Percentiles rank a stretch among this genome's conserved stretches.
These are phyloP conservation scores for Pterois miles DNA, from an alignment of 2,797 vertebrate species.

Conservation along the genomic window DNA sequence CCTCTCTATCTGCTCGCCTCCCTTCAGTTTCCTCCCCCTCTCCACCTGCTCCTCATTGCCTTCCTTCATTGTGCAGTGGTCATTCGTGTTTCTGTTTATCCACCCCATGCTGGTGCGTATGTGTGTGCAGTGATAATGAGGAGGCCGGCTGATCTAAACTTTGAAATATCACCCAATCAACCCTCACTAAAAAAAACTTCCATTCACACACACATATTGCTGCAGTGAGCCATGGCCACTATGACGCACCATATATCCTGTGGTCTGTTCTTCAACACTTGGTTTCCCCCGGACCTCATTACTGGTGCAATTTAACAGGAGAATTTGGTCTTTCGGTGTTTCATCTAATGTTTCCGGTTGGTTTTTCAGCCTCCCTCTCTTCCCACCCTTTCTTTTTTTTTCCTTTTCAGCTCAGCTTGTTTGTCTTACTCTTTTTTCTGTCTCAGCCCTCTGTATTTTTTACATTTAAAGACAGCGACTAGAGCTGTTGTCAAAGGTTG, in stretches of 20 bases:
- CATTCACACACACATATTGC: constrained; percentile 10
- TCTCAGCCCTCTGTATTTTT: neutral
- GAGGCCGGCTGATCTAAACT: constrained; percentile 52
- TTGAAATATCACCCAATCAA: constrained; percentile 58
- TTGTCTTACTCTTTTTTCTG: neutral
- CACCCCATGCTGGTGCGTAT: neutral
- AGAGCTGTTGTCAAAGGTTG: neutral
- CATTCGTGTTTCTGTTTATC: constrained; percentile 58
- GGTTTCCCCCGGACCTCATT: constrained; percentile 62
- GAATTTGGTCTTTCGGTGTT: constrained; percentile 38
- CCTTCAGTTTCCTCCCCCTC: neutral
- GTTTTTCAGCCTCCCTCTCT: constrained; percentile 14
- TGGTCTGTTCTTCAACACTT: constrained; percentile 58
- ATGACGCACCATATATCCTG: constrained; percentile 51
- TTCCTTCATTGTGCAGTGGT: constrained; percentile 35
- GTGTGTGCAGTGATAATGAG: constrained; percentile 50
- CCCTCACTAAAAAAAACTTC: constrained; percentile 31
- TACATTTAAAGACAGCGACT: neutral
- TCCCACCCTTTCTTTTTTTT: constrained; percentile 4
- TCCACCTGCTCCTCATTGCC: constrained; percentile 10
- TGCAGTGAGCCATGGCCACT: constrained; percentile 18
- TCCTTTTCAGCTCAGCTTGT: neutral
- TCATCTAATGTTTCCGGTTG: constrained; percentile 24
- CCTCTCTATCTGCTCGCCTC: neutral
- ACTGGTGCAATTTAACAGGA: constrained; percentile 52